A percentile compares a stretch with the other conserved stretches of the same genome.
Conservation (phyloP, 2,888 invertebrate genomes). For the Drosophila sordidula region DNA sequence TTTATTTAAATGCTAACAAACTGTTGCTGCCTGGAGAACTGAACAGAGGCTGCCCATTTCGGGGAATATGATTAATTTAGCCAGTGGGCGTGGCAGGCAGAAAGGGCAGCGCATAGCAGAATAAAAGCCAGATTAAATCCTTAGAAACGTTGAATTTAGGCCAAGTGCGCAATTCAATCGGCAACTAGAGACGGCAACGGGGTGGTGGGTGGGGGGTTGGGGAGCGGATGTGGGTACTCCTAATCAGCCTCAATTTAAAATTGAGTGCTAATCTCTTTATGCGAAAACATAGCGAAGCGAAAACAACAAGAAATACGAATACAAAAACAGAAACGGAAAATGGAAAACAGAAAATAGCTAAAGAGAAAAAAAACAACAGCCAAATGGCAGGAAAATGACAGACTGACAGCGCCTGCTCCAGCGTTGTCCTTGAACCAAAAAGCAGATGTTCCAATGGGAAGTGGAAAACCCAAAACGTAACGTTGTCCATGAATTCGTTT, state of each 20-base stretch:
- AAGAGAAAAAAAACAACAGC: conserved; percentile 13
- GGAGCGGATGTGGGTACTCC: conserved; percentile 2
- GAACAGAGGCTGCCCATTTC: background rate
- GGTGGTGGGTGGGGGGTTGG: background rate
- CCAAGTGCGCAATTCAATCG: conserved; percentile 57
- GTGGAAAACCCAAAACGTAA: conserved; percentile 17
- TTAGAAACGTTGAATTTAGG: conserved; percentile 44
- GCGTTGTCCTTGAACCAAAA: conserved; percentile 48
- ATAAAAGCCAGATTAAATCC: conserved; percentile 59
- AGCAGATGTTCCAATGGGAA: conserved; percentile 20
- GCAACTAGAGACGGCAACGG: background rate
- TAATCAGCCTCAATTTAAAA: conserved; percentile 63
- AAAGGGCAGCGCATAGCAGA: conserved; percentile 33
- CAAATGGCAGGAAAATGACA: conserved; percentile 10
- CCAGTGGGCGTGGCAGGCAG: conserved; percentile 3
- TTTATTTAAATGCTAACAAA: conserved; percentile 6
- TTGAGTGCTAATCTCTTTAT: conserved; percentile 64
- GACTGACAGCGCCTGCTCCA: conserved; percentile 20
- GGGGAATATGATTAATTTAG: conserved; percentile 8
- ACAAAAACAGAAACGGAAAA: conserved; percentile 15
- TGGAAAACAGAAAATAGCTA: conserved; percentile 14
- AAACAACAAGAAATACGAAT: conserved; percentile 30
- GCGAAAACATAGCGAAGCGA: conserved; percentile 30
- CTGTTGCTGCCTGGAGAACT: conserved; percentile 27
- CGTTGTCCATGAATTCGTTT: conserved; percentile 44